Base-by-base conservation (phyloP, 2,113 vertebrate species). In the human (Homo sapiens) region DNA sequence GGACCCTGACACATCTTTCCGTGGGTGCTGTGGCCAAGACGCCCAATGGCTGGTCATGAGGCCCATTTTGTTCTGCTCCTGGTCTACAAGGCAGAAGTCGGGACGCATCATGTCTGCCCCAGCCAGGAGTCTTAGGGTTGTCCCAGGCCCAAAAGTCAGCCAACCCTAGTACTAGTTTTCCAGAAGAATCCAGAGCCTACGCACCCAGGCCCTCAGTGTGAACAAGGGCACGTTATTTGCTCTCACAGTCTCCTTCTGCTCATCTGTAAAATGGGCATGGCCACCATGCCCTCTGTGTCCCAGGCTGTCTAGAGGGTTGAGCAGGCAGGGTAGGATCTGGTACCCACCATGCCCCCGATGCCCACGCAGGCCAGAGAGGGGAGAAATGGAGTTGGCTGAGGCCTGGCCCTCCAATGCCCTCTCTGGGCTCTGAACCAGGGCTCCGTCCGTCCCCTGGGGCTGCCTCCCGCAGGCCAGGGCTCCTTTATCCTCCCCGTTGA, bases 181-280 rank as follows among this genome's bases (percentile, higher is more conserved):
- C 32, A 40, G 90, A 35, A 25, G 32, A 73, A 59, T 2, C 43
- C 32, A 43, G 25, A 23, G 4, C 22, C 76, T 5, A 5, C 0
- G 16, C 22, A 30, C 50, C 17, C 10, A 57, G 76, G 3, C 45
- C 40, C 61, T 10, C 4, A 35, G 38, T 52, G 45, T 82, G 57
- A 43, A 75, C 5, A 11, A 50, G 48, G 45, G 17, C 20, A 59
- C 13, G 17, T 48, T 38, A 38, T 22, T 76, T 9, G 22, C 5
- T 4, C 9, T 3, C 6, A 0, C 6, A 0, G 32, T n/a, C 3
- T 38, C 43, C 13, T 50, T 45, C 27, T 57, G 92, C 79, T 27
- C 23, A 23, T 70, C 55, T 45, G 43, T 43, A 32, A 55, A 78
- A 18, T 11, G 68, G 83, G 70, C n/a, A 13, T 3, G 13, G 14